Evolutionary conservation across 1,140 invertebrate species (phyloP), one percentile per base, ranked within the genome.

Genomic region (Apis mellifera): DNA sequence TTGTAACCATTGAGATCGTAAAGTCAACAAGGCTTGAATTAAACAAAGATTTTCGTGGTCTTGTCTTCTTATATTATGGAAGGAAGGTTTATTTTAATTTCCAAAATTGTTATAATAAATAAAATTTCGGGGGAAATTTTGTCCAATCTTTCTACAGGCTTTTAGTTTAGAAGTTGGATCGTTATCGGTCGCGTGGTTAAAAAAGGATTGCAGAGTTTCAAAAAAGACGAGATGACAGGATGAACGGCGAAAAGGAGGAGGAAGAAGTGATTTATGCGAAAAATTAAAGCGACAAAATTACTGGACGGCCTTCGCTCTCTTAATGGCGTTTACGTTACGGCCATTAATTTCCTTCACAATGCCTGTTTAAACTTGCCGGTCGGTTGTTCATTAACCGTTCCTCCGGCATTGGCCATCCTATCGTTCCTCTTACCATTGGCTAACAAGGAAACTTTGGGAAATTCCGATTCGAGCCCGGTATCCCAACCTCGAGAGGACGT

Each of bases 341-440:
- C 54, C 71, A 81, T 81, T 75, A 81, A 81, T 81, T 81, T 81
- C 52, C 79, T 81, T 81, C 64, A 52, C 71, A 59, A 81, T 81
- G 57, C 71, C 72, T 55, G 62, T 75, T 77, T 77, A 82, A 82
- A 82, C 73, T 82, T 82, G 62, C 73, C 17, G 23, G 42, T 32
- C 74, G 48, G 74, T n/a, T 82, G 80, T 82, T 82, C 73, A 82
- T 82, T 82, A 82, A 82, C 57, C 32, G 80, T 50, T 77, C 52
- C 62, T n/a, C 74, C 48, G 42, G 17, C 64, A 55, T 54, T 11
- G 60, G 13, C n/a, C 60, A 15, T 13, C 57, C 42, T 50, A 19
- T 50, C 23, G 52, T 23, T 12, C 54, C 57, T 17, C 57, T 69
- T 57, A 0, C 54, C 15, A 2, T 17, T 42, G 32, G 64, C 55